Evolutionary conservation across 1,140 invertebrate genomes (phyloP).

Genomic region (Andrena cerasifolii): DNA sequence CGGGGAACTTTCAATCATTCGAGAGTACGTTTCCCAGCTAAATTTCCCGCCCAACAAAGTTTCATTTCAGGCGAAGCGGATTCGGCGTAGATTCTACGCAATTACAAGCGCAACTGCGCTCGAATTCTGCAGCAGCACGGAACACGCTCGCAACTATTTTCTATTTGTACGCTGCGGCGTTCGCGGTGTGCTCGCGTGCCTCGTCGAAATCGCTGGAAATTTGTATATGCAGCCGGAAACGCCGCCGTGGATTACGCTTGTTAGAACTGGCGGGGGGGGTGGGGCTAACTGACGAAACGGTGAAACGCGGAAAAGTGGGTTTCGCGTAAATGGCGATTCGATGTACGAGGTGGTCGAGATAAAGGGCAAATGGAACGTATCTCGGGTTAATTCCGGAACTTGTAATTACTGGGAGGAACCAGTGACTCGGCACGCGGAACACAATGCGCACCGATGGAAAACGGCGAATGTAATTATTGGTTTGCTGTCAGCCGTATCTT

Average conservation of each 20-base stretch:
- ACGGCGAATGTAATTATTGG: conserved; percentile 59
- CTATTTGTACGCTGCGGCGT: neutral
- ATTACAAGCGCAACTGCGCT: neutral
- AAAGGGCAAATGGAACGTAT: conserved; percentile 51
- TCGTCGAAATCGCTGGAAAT: neutral
- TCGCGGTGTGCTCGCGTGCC: neutral
- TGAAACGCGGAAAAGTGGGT: conserved; percentile 22
- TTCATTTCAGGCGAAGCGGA: neutral
- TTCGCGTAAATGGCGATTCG: conserved; percentile 38
- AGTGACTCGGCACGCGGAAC: conserved; percentile 40
- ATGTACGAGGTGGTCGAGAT: conserved; percentile 40
- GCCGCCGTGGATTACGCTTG: neutral
- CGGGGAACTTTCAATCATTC: neutral
- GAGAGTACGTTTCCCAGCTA: neutral
- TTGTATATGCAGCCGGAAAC: conserved; percentile 12
- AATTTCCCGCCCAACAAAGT: neutral
- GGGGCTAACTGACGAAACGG: conserved; percentile 12
- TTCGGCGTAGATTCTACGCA: neutral
- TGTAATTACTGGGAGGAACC: conserved; percentile 56
- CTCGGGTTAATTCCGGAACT: conserved; percentile 50
- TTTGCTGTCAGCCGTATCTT: conserved; percentile 59
- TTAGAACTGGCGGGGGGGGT: neutral
- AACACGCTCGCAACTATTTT: conserved; percentile 3
- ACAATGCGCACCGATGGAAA: conserved; percentile 17
- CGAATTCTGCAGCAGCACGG: neutral